Base-by-base conservation (phyloP, 2,888 invertebrate genomes). In the Pseudoips prasinana region DNA sequence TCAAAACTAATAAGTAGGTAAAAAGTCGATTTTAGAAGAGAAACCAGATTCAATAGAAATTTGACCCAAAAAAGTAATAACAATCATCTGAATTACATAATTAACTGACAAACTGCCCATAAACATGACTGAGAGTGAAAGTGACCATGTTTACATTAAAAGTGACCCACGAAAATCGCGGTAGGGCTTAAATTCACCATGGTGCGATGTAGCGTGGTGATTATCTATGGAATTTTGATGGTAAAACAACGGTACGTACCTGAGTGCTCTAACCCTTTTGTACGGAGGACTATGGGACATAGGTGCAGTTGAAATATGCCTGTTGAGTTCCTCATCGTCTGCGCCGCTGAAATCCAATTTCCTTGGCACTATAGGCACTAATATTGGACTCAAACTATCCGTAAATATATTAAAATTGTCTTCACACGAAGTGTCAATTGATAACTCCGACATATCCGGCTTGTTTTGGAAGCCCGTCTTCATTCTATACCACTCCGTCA, bases 341-440 rank as follows among this genome's bases (percentile, higher is more conserved):
- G 81, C 44, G 58, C 61, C 58, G 40, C 71, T 82, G 65, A 92
- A 92, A 62, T 91, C 90, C 46, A 92, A 76, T 75, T 92, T 92
- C 56, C 91, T 89, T 7, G 92, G 91, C 63, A 90, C 84, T 55
- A 90, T 89, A 36, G 80, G 69, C 39, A 78, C 75, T 34, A 87
- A 86, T 53, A 90, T 89, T 23, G 91, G 91, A 56, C 91, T 91
- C 47, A 90, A 77, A 73, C 90, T 92, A 36, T 88, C 90, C 52
- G 91, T 91, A 62, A 91, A 89, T 59, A 81, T 73, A 63, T 92
- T 92, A 60, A 91, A 91, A 11, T 86, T 79, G 67, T 91, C 91
- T 74, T 92, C 92, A 78, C 91, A 90, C 48, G 92, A 91, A 53
- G 85, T 90, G 79, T 91, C 91, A 57, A 85, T 86, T 42, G 90